Evolutionary conservation across 2,797 vertebrate species (phyloP).

Genomic region (Etheostoma nigrum): DNA sequence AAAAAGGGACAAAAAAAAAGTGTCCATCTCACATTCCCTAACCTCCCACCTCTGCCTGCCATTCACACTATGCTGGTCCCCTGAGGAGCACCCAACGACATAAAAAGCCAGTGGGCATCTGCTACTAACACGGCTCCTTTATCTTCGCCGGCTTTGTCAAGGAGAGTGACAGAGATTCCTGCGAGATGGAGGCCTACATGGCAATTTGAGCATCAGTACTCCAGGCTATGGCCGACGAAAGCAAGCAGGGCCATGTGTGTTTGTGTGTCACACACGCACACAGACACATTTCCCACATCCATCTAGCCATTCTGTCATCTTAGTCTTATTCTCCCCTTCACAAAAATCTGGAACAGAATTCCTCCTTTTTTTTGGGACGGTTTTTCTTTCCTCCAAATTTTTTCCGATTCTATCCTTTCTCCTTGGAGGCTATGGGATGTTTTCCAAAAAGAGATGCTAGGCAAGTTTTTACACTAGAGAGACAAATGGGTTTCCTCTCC

Average conservation of each 20-base stretch:
- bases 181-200: constrained; percentile 46
- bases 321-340: constrained; percentile 39
- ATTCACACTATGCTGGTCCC: constrained; percentile 58
- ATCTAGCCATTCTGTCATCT: constrained; percentile 37
- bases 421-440: constrained; percentile 45
- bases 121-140: constrained; percentile 64
- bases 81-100: constrained; percentile 56
- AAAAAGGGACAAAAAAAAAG: constrained; percentile 27
- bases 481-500: constrained; percentile 61
- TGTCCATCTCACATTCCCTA: constrained; percentile 62
- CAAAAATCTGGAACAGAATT: constrained; percentile 44
- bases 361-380: constrained; percentile 25
- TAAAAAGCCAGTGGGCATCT: constrained; percentile 64
- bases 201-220: constrained; percentile 57
- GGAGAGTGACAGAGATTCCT: constrained; percentile 66
- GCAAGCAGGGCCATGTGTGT: constrained; percentile 20
- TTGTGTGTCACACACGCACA: neutral
- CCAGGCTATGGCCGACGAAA: constrained; percentile 30
- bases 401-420: constrained; percentile 31
- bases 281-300: constrained; percentile 13
- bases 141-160: constrained; percentile 68
- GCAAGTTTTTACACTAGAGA: constrained; percentile 40
- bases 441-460: constrained; percentile 56
- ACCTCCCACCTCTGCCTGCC: constrained; percentile 64
- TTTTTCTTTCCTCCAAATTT: constrained; percentile 25